phyloP scores from a whole-genome alignment of 64 coral and sea anemone species.

The Actinia tenebrosa region DNA sequence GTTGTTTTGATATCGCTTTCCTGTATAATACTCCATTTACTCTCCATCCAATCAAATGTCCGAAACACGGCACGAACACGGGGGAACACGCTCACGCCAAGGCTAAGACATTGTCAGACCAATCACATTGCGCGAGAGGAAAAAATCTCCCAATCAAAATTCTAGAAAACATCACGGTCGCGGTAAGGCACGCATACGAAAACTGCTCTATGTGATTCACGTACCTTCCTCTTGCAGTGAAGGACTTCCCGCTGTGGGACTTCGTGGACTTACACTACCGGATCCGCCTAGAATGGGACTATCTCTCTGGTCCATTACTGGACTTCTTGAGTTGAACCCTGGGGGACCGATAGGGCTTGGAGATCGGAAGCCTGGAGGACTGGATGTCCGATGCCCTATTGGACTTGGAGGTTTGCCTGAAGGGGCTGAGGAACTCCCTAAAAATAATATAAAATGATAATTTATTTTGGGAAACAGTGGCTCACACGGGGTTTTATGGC shows the following conservation, averaged over 20 bases:
- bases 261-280: slow-evolving; percentile 42
- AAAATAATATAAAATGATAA: background rate
- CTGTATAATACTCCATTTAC: too few relatives aligned
- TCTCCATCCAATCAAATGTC: too few relatives aligned
- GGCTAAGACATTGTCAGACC: too few relatives aligned
- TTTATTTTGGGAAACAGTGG: too few relatives aligned
- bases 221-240: slow-evolving; percentile 39
- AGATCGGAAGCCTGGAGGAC: slow-evolving; percentile 31
- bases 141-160: too few relatives aligned
- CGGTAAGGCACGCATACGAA: too few relatives aligned
- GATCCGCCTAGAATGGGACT: slow-evolving; percentile 17
- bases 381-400: slow-evolving; percentile 10
- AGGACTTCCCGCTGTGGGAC: slow-evolving; percentile 27
- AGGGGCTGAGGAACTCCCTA: background rate
- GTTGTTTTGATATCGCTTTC: too few relatives aligned
- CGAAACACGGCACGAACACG: too few relatives aligned
- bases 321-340: slow-evolving; percentile 14
- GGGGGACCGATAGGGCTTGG: slow-evolving; percentile 28
- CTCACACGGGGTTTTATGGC: too few relatives aligned
- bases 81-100: too few relatives aligned
- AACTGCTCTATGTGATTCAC: background rate
- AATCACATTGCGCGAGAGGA: too few relatives aligned
- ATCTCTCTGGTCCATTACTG: slow-evolving; percentile 22
- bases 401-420: slow-evolving; percentile 11
- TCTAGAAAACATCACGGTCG: too few relatives aligned